Evolutionary conservation across 2,888 invertebrate genomes (phyloP).

Genomic region (Neoitamus cyanurus): DNA sequence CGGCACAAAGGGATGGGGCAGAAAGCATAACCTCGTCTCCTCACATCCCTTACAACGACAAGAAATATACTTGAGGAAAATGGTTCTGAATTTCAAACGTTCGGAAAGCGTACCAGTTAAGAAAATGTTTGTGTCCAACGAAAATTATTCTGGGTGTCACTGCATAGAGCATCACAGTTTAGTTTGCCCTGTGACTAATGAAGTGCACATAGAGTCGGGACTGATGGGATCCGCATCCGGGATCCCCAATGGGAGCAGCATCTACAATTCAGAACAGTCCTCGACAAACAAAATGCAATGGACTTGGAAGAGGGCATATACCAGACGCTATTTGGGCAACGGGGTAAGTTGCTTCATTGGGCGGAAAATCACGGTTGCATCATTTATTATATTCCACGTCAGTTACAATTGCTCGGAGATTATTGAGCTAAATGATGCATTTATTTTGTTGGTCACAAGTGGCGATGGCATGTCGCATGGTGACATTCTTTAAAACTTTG

Average conservation of each 20-base stretch:
- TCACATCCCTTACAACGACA: background rate
- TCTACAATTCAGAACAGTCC: background rate
- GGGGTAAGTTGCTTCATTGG: background rate
- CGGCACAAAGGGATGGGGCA: background rate
- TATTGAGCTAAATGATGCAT: slow-evolving; percentile 28
- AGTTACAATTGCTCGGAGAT: slow-evolving; percentile 11
- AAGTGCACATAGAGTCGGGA: too few relatives aligned
- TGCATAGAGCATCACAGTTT: slow-evolving; percentile 8
- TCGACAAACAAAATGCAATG: slow-evolving; percentile 2
- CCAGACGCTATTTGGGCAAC: background rate
- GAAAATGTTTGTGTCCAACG: slow-evolving; percentile 19
- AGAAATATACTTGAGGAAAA: background rate
- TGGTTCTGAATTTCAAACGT: background rate
- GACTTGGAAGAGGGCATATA: background rate
- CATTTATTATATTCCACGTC: slow-evolving; percentile 15
- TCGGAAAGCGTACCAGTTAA: background rate
- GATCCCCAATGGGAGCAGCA: background rate
- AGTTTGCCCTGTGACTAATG: slow-evolving; percentile 19
- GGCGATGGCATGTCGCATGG: background rate
- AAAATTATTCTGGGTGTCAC: slow-evolving; percentile 21
- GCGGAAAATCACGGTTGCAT: background rate
- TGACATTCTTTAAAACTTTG: background rate
- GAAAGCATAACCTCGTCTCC: background rate
- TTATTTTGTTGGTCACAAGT: background rate
- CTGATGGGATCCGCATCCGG: background rate